phyloP scores from a whole-genome alignment of 2,113 vertebrate genomes.

The Mixornis gularis region DNA sequence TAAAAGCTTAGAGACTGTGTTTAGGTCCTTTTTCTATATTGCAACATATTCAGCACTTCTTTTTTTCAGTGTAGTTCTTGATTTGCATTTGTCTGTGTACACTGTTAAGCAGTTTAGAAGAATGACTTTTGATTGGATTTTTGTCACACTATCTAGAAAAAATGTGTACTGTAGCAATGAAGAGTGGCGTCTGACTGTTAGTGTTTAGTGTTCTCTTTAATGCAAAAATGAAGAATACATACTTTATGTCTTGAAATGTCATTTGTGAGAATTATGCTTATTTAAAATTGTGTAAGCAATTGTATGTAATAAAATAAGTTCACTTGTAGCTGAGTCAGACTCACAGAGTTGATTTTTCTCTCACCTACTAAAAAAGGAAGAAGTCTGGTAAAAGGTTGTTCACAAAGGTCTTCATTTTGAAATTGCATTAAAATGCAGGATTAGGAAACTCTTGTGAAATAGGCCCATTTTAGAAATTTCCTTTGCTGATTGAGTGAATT shows the following conservation, averaged over 20 bases:
- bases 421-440: not conserved
- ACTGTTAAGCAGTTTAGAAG: not conserved
- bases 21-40: not conserved
- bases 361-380: not conserved
- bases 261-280: not conserved
- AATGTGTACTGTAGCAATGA: not conserved
- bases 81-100: not conserved
- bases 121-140: not conserved
- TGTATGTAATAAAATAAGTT: not conserved
- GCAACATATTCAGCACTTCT: rapidly evolving
- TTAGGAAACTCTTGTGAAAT: not conserved
- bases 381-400: not conserved
- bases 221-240: not conserved
- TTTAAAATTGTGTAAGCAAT: not conserved
- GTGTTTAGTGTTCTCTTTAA: not conserved
- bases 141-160: not conserved
- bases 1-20: not conserved
- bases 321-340: not conserved
- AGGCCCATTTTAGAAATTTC: rapidly evolving
- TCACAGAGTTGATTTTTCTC: not conserved
- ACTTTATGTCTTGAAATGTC: not conserved
- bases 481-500: not conserved
- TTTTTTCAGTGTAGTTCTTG: not conserved
- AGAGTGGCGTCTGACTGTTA: not conserved
- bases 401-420: not conserved